Base-by-base conservation (phyloP, 1,140 invertebrate species). In the Copidosoma floridanum region DNA sequence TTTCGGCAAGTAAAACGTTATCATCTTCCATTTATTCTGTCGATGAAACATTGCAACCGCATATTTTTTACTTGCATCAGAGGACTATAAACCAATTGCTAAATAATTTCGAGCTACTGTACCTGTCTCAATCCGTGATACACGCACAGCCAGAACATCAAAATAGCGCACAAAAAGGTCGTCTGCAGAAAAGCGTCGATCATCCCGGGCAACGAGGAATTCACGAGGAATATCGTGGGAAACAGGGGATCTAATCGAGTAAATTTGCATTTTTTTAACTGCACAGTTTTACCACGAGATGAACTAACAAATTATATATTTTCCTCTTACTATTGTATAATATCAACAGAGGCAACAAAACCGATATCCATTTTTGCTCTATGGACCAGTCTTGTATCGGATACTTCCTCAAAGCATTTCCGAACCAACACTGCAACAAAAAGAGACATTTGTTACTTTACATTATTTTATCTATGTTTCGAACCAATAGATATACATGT, bases 41-140 rank as follows among this genome's bases (percentile, higher is more conserved):
- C 72, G 67, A 60, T 40, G 43, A 11, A 59, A 16, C 10, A 32
- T 20, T 56, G 24, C 1, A 63, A 44, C 5, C 37, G 18, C 21
- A 43, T 43, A 51, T 24, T 38, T 20, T 16, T 7, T 41, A 24
- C 23, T 26, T 20, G 20, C 57, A 56, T 59, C 3, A 41, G 37
- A 57, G 26, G 27, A 41, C 11, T 54, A 16, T 20, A 26, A 40
- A 21, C 14, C 16, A 24, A 12, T 48, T 35, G 1, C 35, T 38
- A 37, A n/a, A 32, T 37, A 54, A 8, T 54, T 16, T 16, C n/a
- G 14, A 32, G 59, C 58, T 58, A 51, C 43, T 4, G 56, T 81
- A 94, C 93, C 85, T 97, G 94, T 73, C 95, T 82, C 14, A 98
- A 82, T 21, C 95, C 95, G 76, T 98, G 96, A 80, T 97, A 98